phyloP scores from a whole-genome alignment of 2,888 invertebrate species.

The Pammene fasciana region DNA sequence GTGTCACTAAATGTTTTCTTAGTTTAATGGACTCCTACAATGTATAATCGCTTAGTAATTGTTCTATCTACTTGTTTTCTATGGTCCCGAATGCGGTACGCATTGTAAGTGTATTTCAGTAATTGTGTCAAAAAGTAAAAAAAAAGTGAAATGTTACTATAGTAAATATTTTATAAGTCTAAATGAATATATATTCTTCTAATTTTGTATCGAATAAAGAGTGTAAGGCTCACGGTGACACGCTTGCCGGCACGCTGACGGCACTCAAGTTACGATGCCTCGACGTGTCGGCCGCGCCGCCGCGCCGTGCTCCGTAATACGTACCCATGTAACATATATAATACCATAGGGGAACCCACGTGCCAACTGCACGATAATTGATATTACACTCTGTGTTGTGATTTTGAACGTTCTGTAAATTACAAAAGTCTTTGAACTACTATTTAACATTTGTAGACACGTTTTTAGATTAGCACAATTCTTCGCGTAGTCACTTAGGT shows the following conservation, averaged over 20 bases:
- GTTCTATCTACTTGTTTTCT: conserved; percentile 45
- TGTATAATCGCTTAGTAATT: conserved; percentile 40
- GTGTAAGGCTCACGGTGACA: conserved; percentile 57
- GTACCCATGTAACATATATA: conserved; percentile 70
- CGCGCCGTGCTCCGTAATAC: conserved; percentile 56
- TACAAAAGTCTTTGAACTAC: conserved; percentile 77
- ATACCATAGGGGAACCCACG: conserved; percentile 69
- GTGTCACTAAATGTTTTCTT: conserved; percentile 45
- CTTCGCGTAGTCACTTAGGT: conserved; percentile 82
- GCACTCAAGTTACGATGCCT: conserved; percentile 39
- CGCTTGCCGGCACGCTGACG: conserved; percentile 44
- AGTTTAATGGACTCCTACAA: conserved; percentile 44
- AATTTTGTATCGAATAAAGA: conserved; percentile 78
- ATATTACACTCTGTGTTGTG: conserved; percentile 85
- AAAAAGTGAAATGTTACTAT: conserved; percentile 64
- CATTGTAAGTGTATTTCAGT: conserved; percentile 68
- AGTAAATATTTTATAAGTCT: conserved; percentile 79
- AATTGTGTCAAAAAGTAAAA: conserved; percentile 71
- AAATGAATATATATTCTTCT: conserved; percentile 83
- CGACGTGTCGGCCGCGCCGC: conserved; percentile 40
- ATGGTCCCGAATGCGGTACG: conserved; percentile 60
- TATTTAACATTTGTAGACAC: conserved; percentile 77
- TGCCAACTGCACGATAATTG: conserved; percentile 80
- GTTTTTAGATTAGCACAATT: conserved; percentile 83
- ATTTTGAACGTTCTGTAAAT: conserved; percentile 83